Percentiles rank a stretch among this genome's conserved stretches.
phyloP scores from a whole-genome alignment of 2,797 vertebrate genomes.

The Ctenopoma multispine region DNA sequence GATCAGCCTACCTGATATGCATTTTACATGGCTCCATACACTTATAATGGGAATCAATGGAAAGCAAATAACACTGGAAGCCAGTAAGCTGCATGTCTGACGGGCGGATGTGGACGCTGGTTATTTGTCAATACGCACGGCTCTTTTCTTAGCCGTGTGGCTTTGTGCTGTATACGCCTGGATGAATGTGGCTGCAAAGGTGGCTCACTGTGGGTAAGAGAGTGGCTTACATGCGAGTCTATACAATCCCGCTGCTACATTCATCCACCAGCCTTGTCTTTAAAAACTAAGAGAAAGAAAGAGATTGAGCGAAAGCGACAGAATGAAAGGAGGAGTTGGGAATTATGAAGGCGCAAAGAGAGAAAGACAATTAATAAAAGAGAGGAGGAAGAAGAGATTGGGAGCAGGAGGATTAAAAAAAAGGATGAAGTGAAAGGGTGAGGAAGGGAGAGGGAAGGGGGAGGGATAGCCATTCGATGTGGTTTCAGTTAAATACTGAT shows the following conservation, averaged over 20 bases:
- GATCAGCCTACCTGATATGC: constrained; percentile 83
- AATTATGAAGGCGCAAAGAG: constrained; percentile 62
- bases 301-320: constrained; percentile 68
- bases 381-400: constrained; percentile 46
- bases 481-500: constrained; percentile 92
- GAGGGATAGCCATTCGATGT: constrained; percentile 58
- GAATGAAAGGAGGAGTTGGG: constrained; percentile 58
- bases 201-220: constrained; percentile 38
- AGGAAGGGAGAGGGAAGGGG: constrained; percentile 23
- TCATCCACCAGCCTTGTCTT: constrained; percentile 56
- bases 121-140: constrained; percentile 62
- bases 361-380: constrained; percentile 75
- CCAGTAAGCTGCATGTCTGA: constrained; percentile 59
- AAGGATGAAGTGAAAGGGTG: constrained; percentile 71
- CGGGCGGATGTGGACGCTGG: constrained; percentile 46
- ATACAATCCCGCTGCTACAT: constrained; percentile 26
- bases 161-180: constrained; percentile 45
- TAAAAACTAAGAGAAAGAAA: constrained; percentile 48
- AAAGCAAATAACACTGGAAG: constrained; percentile 77
- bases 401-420: constrained; percentile 41
- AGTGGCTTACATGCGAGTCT: constrained; percentile 39
- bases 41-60: constrained; percentile 85
- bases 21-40: constrained; percentile 81
- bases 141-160: constrained; percentile 35
- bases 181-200: constrained; percentile 39